Conservation (phyloP, 2,888 invertebrate genomes). For the Scaeva pyrastri region DNA sequence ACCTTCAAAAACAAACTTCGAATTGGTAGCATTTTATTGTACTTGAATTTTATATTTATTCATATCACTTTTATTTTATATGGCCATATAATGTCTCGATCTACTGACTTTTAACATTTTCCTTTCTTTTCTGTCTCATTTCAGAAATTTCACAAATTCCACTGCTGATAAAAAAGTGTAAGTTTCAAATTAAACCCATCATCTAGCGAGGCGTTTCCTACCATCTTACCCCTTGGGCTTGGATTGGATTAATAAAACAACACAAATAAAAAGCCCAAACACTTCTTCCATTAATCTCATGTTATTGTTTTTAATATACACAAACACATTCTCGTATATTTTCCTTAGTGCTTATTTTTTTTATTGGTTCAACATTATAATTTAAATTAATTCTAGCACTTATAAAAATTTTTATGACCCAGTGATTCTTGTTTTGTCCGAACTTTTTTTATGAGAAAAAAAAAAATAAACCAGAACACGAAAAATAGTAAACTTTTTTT, state of each 20-base stretch:
- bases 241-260: not conserved
- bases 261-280: not conserved
- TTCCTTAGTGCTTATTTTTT: conserved; percentile 23
- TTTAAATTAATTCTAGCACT: conserved; percentile 60
- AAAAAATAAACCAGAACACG: not conserved
- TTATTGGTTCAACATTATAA: conserved; percentile 49
- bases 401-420: conserved; percentile 45
- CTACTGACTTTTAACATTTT: not conserved
- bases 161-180: conserved; percentile 16
- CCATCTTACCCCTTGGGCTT: not conserved
- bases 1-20: no score
- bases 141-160: conserved; percentile 16
- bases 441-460: not conserved
- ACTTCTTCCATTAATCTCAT: not conserved
- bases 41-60: no score
- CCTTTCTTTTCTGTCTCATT: not conserved
- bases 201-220: not conserved
- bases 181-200: not conserved
- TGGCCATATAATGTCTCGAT: no score
- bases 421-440: conserved; percentile 47
- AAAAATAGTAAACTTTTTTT: conserved; percentile 5
- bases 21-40: no score
- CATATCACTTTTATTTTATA: no score
- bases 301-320: conserved; percentile 31
- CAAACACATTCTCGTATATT: not conserved